Evolutionary conservation across 2,797 vertebrate species (phyloP).

Genomic region (Serranus cabrilla): DNA sequence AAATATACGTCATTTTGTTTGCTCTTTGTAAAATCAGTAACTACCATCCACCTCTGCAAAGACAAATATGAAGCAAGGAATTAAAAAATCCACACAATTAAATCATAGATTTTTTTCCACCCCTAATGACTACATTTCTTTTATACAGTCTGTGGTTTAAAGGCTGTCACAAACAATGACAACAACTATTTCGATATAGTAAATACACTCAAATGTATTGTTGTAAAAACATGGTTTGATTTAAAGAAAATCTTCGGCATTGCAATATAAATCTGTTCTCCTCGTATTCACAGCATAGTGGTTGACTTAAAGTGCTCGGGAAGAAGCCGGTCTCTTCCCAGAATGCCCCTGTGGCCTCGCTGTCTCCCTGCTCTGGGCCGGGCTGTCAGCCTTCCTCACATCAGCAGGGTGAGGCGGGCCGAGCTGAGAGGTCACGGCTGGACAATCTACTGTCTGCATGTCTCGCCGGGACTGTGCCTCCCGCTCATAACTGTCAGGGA

Average conservation of each 20-base stretch:
- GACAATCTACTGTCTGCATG: constrained; percentile 55
- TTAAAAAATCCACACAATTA: no score
- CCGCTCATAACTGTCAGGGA: constrained; percentile 43
- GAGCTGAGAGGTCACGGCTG: constrained; percentile 69
- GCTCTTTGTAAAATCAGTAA: no score
- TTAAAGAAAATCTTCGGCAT: constrained; percentile 1
- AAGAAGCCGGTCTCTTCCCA: constrained; percentile 47
- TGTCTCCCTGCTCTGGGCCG: constrained; percentile 52
- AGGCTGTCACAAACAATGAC: background rate
- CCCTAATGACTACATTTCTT: no score
- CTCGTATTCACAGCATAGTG: background rate
- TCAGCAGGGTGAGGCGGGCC: constrained; percentile 62
- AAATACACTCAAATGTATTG: background rate
- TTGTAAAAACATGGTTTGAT: background rate
- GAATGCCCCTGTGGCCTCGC: constrained; percentile 50
- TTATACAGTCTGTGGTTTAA: background rate
- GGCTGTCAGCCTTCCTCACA: constrained; percentile 74
- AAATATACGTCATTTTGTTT: no score
- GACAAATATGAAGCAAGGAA: no score
- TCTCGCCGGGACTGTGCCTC: constrained; percentile 36
- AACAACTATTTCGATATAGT: background rate
- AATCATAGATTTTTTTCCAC: no score
- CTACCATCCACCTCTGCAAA: no score
- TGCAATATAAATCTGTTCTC: no score
- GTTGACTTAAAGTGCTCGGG: constrained; percentile 26